Conservation (phyloP, 2,888 invertebrate species). For the Tetropium fuscum region DNA sequence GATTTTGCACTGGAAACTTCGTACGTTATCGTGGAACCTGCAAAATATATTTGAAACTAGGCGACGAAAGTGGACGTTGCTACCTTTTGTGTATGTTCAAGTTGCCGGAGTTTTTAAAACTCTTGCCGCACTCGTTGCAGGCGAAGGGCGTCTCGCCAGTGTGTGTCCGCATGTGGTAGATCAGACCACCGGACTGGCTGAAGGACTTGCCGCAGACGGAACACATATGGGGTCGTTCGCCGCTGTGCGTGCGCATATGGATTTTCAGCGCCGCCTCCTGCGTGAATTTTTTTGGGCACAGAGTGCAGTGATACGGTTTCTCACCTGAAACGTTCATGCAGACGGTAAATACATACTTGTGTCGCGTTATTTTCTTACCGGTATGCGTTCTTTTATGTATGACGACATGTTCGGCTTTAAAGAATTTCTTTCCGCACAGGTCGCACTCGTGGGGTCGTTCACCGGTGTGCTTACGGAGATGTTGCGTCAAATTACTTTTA, state of each 20-base stretch:
- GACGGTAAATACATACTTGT: neutral
- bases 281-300: conserved; percentile 49
- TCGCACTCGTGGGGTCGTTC: conserved; percentile 53
- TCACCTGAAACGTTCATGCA: conserved; percentile 43
- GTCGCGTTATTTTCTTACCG: conserved; percentile 41
- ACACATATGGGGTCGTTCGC: conserved; percentile 61
- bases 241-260: conserved; percentile 56
- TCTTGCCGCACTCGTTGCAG: conserved; percentile 52
- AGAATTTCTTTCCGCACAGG: conserved; percentile 51
- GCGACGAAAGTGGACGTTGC: neutral
- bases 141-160: conserved; percentile 54
- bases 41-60: neutral
- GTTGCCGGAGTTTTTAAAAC: conserved; percentile 55
- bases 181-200: conserved; percentile 50
- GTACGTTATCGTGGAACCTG: conserved; percentile 56
- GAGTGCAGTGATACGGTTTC: conserved; percentile 45
- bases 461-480: conserved; percentile 50
- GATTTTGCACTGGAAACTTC: conserved; percentile 52
- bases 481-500: conserved; percentile 51
- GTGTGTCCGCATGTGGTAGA: conserved; percentile 52
- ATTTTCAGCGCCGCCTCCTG: conserved; percentile 49
- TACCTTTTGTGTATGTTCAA: conserved; percentile 54
- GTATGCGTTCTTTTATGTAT: conserved; percentile 56
- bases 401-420: conserved; percentile 50
- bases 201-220: conserved; percentile 61